Evolutionary conservation across 2,888 invertebrate genomes (phyloP), one percentile per base, ranked within the genome.

Genomic region (Drosophila ustulata): DNA sequence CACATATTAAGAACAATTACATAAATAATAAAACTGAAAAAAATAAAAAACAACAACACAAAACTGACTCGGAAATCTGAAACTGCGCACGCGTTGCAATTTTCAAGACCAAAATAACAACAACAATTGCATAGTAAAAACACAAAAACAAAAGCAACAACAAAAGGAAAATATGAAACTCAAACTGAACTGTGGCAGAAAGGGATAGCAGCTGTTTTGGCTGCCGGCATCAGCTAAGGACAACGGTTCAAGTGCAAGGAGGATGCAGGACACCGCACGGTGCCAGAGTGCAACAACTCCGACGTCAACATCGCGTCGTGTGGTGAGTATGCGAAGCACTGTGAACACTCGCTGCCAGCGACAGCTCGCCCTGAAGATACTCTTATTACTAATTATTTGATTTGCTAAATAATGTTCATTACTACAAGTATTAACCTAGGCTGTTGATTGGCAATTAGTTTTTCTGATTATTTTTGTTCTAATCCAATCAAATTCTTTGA

Each of bases 201-300:
- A 83, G 84, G 85, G 90, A 91, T 78, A 78, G 80, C 79, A 69
- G 69, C 74, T 62, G 80, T 64, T 64, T 69, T 52, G 63, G 45
- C 43, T 59, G 47, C 43, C 50, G 52, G 32, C 59, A 13, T 67
- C 65, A 63, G 32, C 56, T 56, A 90, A 90, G 91, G 91, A 89
- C 88, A 91, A 84, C 80, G 89, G 91, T 91, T 91, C 90, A 91
- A 91, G 90, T 90, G 91, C 91, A 91, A 91, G 78, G 84, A 90
- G 90, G 86, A 89, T 84, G 90, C 85, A 84, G 75, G 68, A 57
- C 73, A 58, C 67, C 76, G 53, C 50, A 59, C 56, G 18, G 18
- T 18, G 57, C n/a, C 37, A n/a, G 37, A 75, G 66, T 66, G 80
- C 86, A 80, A 80, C 59, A 65, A 50, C 8, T 18, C 43, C 18